A percentile compares a stretch with the other conserved stretches of the same genome.
These are phyloP conservation scores for Tetrapedia diversipes DNA, from an alignment of 2,888 invertebrate genomes.

Conservation along the genomic window DNA sequence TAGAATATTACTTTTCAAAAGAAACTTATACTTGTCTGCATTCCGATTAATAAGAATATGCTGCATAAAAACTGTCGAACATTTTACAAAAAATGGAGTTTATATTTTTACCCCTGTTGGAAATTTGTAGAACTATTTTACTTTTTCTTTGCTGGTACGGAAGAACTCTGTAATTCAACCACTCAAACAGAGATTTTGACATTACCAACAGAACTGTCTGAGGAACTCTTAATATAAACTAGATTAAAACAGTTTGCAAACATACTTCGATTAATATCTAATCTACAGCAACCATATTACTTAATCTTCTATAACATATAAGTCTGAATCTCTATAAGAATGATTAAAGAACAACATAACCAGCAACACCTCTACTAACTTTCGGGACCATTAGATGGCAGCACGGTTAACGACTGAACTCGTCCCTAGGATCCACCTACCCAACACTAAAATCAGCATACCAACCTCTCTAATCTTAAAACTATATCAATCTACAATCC, in stretches of 20 bases:
- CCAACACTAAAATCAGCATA: neutral
- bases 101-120: neutral
- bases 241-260: neutral
- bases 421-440: neutral
- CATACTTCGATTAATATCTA: neutral
- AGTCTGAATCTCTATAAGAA: neutral
- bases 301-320: too few species aligned
- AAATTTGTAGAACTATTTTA: neutral
- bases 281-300: too few species aligned
- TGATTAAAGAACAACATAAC: neutral
- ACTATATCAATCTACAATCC: neutral
- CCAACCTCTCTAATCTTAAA: neutral
- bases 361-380: too few species aligned
- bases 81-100: too few species aligned
- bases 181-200: rapidly evolving
- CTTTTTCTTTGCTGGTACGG: neutral
- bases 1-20: too few species aligned
- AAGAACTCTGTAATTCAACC: conserved; percentile 11
- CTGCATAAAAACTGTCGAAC: neutral
- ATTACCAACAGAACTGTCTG: neutral
- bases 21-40: neutral
- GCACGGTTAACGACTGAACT: neutral
- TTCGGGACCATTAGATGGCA: conserved; percentile 12
- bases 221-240: neutral
- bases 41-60: too few species aligned